Evolutionary conservation across 1,140 invertebrate genomes (phyloP).

Genomic region (Drosophila neocordata): DNA sequence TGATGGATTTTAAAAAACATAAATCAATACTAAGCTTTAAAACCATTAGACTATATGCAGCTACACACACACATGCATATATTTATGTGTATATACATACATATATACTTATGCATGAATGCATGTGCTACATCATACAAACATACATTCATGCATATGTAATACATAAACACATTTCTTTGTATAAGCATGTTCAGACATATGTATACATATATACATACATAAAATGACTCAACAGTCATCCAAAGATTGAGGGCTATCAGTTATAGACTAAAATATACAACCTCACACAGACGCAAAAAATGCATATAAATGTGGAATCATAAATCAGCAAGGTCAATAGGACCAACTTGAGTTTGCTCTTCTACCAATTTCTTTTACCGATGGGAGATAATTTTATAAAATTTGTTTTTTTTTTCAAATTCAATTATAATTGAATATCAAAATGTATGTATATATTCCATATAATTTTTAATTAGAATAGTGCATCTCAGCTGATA

Average conservation of each 20-base stretch:
- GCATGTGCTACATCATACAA: too few relatives aligned
- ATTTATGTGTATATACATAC: not conserved
- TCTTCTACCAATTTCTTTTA: not conserved
- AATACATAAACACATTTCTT: too few relatives aligned
- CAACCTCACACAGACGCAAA: constrained; percentile 4
- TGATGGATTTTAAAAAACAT: too few relatives aligned
- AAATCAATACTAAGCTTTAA: too few relatives aligned
- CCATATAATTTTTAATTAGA: too few relatives aligned
- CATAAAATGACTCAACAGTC: not conserved
- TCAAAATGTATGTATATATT: not conserved
- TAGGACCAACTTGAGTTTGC: not conserved
- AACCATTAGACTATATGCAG: too few relatives aligned
- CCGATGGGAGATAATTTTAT: not conserved
- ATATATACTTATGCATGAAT: not conserved
- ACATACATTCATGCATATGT: too few relatives aligned
- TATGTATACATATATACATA: not conserved
- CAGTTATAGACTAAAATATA: constrained; percentile 15
- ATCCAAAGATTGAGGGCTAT: constrained; percentile 32
- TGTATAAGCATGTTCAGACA: not conserved
- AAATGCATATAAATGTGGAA: constrained; percentile 33
- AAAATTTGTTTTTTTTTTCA: too few relatives aligned
- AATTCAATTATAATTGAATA: too few relatives aligned
- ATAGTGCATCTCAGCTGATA: constrained; percentile 7
- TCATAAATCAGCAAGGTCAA: constrained; percentile 24
- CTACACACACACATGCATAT: too few relatives aligned